Evolutionary conservation across 2,888 invertebrate genomes (phyloP).

Genomic region (Drosophila hawaiiensis): DNA sequence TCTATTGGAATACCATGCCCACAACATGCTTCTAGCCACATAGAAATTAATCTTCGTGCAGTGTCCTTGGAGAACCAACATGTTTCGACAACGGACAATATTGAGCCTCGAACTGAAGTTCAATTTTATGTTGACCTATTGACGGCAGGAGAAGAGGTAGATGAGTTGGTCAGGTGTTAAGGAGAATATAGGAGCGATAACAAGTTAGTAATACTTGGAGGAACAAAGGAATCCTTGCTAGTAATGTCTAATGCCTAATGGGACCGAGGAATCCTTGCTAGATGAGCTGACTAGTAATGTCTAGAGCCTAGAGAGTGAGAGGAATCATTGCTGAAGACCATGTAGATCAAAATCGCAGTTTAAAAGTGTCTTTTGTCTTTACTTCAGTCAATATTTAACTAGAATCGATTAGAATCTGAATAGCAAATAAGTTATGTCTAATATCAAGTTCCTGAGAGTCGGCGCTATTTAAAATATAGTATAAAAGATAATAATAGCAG

Average conservation of each 20-base stretch:
- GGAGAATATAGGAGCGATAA: neutral
- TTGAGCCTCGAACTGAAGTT: neutral
- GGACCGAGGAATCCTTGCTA: neutral
- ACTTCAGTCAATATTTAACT: no score
- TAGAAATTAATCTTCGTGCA: constrained; percentile 24
- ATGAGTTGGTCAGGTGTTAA: neutral
- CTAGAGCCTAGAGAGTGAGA: neutral
- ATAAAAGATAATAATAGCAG: no score
- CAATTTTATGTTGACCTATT: neutral
- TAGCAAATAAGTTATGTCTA: no score
- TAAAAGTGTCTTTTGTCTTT: no score
- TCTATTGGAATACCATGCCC: constrained; percentile 18
- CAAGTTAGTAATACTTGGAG: neutral
- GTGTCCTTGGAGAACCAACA: constrained; percentile 9
- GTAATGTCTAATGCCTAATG: neutral
- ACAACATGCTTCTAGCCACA: constrained; percentile 9
- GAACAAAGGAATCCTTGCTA: neutral
- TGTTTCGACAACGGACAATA: neutral
- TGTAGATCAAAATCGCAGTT: neutral
- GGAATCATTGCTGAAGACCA: neutral
- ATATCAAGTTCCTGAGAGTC: no score
- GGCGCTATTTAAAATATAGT: no score
- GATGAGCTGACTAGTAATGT: neutral
- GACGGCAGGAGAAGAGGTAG: neutral
- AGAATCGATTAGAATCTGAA: no score